Evolutionary conservation across 2,113 vertebrate genomes (phyloP), one percentile per base, ranked within the genome.

Genomic region (Ailurus styani): DNA sequence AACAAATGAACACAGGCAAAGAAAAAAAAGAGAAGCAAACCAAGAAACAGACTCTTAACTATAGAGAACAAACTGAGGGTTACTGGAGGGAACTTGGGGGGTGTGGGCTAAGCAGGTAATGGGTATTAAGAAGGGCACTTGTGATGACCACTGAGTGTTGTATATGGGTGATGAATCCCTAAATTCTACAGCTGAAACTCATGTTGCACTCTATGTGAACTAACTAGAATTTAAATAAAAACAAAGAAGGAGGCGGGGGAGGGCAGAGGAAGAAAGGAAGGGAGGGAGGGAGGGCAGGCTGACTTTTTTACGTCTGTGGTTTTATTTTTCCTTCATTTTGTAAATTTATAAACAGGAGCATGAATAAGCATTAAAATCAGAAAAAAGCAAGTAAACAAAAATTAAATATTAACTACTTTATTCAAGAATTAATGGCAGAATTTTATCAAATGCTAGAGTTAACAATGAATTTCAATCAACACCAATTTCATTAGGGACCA

Each of bases 281-380:
- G 60, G 31, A 64, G 27, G 60, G 34, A 31, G 13, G 62, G 34
- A 31, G 29, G 62, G 31, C 6, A 29, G 27, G 31, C 6, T 5
- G 50, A 47, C 31, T 66, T 5, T 70, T 95, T 52, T 42, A 75
- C 45, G 15, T 87, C 60, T n/a, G 18, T 45, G 18, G 31, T 37
- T 89, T 50, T 85, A 23, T 86, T 70, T 86, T 92, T 31, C 45
- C 47, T 66, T 85, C n/a, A 54, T 78, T 89, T 83, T 87, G 5
- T 73, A 83, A 87, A 87, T 79, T 52, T 87, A 93, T 17, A 84
- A 93, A 29, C 21, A 75, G 50, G 10, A 90, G 77, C 8, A 78
- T 21, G 37, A 72, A 87, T 90, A 55, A 93, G n/a, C 34, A 95
- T 45, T 83, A 78, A 77, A 75, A 96, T 72, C 40, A 79, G 34